Base-by-base conservation (phyloP, 1,140 invertebrate species). In the Drosophila murphyi region DNA sequence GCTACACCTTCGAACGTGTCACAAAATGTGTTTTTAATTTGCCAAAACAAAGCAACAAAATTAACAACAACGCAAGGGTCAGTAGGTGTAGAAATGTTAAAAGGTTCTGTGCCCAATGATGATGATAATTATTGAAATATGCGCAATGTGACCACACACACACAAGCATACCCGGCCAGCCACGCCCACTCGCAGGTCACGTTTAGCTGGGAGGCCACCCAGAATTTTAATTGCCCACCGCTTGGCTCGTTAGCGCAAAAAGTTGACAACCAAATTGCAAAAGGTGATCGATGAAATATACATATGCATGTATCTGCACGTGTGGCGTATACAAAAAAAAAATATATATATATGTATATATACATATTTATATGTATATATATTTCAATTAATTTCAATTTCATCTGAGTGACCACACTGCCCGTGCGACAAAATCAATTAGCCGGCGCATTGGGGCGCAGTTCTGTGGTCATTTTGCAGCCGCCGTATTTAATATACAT, bases 11-110 rank as follows among this genome's bases (percentile, higher is more conserved):
- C 52, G 6, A 32, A 68, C 65, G 76, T 82, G 69, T 77, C 61
- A 76, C 76, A 73, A 80, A 82, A 88, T 87, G 83, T 52, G 79
- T 88, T 88, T 87, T 87, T 88, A 87, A 87, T 88, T 82, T 80
- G 85, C 64, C 52, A 63, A 12, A 62, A 41, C 70, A 59, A n/a
- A 6, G 20, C 20, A 43, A n/a, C 37, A 39, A 8, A 2, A 10
- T n/a, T n/a, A 43, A 43, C 70, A 56, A 55, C 43, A 45, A n/a
- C 5, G 29, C 72, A 39, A 39, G 54, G 63, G 60, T 85, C 83
- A 87, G 20, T 0, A 20, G 83, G 83, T 87, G 83, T 82, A 71
- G 76, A 87, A 88, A 80, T 71, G 65, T 52, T 72, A 73, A 67
- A 78, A 72, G 75, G 76, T 81, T 82, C 70, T 57, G 52, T 20